Evolutionary conservation across 1,140 invertebrate species (phyloP), one percentile per base, ranked within the genome.

Genomic region (Phymastichus coffea): DNA sequence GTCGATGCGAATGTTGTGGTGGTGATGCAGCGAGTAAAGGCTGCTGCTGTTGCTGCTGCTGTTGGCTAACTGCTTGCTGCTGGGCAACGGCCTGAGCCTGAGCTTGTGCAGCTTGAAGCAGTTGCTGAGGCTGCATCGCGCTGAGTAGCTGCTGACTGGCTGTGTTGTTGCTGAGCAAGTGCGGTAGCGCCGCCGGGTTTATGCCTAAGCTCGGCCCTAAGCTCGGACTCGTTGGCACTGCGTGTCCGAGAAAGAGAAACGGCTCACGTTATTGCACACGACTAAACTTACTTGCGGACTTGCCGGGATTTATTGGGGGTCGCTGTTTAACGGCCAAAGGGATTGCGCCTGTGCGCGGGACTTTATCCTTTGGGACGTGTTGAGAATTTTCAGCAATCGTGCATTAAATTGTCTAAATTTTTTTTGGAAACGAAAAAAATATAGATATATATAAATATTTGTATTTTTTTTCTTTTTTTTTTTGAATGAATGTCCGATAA

Each of bases 81-180:
- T 72, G 70, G 3, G 78, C 65, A 41, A 66, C 69, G 55, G 68
- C 70, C 63, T 73, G 68, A 59, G 75, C 69, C n/a, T n/a, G n/a
- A 26, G 74, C 74, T 66, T 77, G 73, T 28, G 79, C 76, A 64
- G 76, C 76, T 61, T 80, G 78, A 30, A 79, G 70, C 63, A 79
- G 63, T 69, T 80, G 78, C 65, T 83, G 81, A 56, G 84, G 84
- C 66, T 87, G 87, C 66, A 88, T 80, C 17, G 84, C 84, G 74
- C 84, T 87, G 3, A 87, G 77, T 59, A 88, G 70, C 74, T 77
- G 86, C 60, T 85, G 83, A 64, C 86, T 87, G 61, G 82, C 83
- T 28, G 80, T 84, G 63, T 83, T 88, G 74, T 84, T 89, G 57
- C 83, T 82, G 58, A 90, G 77, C 57, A 91, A 83, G 70, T 88